These are phyloP conservation scores for Sminthurides aquaticus DNA, from an alignment of 2,888 invertebrate species.

Conservation along the genomic window DNA sequence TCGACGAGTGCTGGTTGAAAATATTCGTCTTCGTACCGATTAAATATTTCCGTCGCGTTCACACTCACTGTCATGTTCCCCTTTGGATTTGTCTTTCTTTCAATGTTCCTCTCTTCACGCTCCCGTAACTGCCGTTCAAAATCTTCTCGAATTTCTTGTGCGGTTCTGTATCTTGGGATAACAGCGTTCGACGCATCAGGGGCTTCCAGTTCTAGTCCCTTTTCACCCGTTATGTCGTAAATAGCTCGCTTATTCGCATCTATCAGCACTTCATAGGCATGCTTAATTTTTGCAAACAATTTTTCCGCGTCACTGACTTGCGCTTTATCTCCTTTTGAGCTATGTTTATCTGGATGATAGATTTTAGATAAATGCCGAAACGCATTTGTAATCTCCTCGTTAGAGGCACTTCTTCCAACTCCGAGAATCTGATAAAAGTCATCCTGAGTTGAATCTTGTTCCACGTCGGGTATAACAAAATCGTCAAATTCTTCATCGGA, in stretches of 20 bases:
- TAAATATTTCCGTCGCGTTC: slow-evolving; percentile 89
- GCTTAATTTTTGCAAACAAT: slow-evolving; percentile 85
- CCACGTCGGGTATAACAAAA: not conserved
- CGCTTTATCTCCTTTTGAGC: slow-evolving; percentile 42
- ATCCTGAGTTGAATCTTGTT: slow-evolving; percentile 52
- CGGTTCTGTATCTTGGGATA: slow-evolving; percentile 81
- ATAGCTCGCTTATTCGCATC: slow-evolving; percentile 91
- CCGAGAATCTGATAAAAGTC: slow-evolving; percentile 84
- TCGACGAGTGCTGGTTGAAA: slow-evolving; percentile 61
- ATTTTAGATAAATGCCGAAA: slow-evolving; percentile 84
- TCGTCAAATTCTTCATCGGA: slow-evolving; percentile 1
- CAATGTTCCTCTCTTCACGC: slow-evolving; percentile 75
- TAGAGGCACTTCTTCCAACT: slow-evolving; percentile 72
- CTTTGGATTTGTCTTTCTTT: slow-evolving; percentile 85
- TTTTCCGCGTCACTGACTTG: slow-evolving; percentile 68
- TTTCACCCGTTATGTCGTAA: slow-evolving; percentile 82
- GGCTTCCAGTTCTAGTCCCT: slow-evolving; percentile 86
- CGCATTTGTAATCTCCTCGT: slow-evolving; percentile 86
- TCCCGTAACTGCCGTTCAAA: slow-evolving; percentile 73
- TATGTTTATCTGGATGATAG: slow-evolving; percentile 96
- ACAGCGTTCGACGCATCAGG: slow-evolving; percentile 64
- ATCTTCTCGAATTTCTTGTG: slow-evolving; percentile 92
- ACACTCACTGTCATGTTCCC: slow-evolving; percentile 78
- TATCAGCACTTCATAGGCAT: slow-evolving; percentile 85
- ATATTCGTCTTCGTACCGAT: slow-evolving; percentile 55